phyloP scores from a whole-genome alignment of 2,113 vertebrate species.

The Orycteropus afer region DNA sequence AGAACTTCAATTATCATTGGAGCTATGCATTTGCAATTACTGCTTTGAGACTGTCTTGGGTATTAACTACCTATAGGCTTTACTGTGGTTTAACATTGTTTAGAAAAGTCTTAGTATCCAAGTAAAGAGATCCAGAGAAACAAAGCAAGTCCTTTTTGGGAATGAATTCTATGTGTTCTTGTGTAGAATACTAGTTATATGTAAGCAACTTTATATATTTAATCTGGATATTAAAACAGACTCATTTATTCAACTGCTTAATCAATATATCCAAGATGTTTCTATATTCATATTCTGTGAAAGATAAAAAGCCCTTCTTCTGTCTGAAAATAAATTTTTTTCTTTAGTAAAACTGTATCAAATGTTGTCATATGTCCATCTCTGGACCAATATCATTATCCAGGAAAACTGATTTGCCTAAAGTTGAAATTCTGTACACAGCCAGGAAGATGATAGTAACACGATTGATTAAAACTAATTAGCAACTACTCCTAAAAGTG shows the following conservation, averaged over 20 bases:
- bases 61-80: background rate
- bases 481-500: background rate
- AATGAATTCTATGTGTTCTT: background rate
- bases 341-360: background rate
- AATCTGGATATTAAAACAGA: background rate
- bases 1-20: background rate
- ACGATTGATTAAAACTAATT: background rate
- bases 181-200: background rate
- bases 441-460: background rate
- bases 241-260: background rate
- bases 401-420: background rate
- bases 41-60: background rate
- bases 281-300: background rate
- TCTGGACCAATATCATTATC: background rate
- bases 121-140: background rate
- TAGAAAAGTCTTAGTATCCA: background rate
- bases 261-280: background rate
- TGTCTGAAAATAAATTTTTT: background rate
- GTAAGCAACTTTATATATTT: background rate
- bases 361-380: background rate
- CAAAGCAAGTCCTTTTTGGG: slow-evolving; percentile 2
- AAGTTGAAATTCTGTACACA: background rate
- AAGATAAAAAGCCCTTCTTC: background rate
- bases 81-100: background rate
- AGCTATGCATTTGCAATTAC: background rate